These are phyloP conservation scores for Trichoplusia ni DNA, from an alignment of 1,140 invertebrate genomes.

Conservation along the genomic window DNA sequence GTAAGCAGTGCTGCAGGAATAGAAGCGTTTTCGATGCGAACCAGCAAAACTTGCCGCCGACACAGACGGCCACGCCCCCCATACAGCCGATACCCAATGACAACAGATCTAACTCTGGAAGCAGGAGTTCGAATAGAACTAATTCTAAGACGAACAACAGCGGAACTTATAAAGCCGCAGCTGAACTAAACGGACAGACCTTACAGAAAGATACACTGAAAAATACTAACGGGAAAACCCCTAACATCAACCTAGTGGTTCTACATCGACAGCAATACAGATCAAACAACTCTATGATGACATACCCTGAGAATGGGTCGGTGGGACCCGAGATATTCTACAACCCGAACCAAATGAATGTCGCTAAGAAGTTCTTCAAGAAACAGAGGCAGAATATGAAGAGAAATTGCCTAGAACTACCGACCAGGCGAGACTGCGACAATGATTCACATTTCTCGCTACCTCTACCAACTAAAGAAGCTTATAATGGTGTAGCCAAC, in stretches of 20 bases:
- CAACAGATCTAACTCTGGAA: conserved; percentile 83
- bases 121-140: conserved; percentile 83
- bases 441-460: conserved; percentile 83
- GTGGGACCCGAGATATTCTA: conserved; percentile 91
- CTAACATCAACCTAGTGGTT: conserved; percentile 85
- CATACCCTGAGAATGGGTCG: conserved; percentile 83
- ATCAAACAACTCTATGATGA: conserved; percentile 86
- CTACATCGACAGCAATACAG: conserved; percentile 87
- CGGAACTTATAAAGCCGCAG: conserved; percentile 80
- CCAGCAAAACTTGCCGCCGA: conserved; percentile 81
- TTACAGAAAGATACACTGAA: conserved; percentile 68
- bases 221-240: conserved; percentile 70
- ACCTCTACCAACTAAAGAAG: conserved; percentile 79
- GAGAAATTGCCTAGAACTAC: conserved; percentile 87
- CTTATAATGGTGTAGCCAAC: conserved; percentile 83
- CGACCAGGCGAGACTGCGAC: conserved; percentile 84
- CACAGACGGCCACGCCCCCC: conserved; percentile 67
- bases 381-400: conserved; percentile 91
- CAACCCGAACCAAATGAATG: conserved; percentile 95
- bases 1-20: conserved; percentile 85
- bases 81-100: conserved; percentile 74
- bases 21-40: conserved; percentile 85
- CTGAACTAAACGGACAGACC: conserved; percentile 78
- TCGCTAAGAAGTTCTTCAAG: conserved; percentile 95
- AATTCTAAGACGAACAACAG: conserved; percentile 82